A percentile compares a stretch with the other conserved stretches of the same genome.
phyloP scores from a whole-genome alignment of 1,140 invertebrate genomes.

The Cotesia glomerata region DNA sequence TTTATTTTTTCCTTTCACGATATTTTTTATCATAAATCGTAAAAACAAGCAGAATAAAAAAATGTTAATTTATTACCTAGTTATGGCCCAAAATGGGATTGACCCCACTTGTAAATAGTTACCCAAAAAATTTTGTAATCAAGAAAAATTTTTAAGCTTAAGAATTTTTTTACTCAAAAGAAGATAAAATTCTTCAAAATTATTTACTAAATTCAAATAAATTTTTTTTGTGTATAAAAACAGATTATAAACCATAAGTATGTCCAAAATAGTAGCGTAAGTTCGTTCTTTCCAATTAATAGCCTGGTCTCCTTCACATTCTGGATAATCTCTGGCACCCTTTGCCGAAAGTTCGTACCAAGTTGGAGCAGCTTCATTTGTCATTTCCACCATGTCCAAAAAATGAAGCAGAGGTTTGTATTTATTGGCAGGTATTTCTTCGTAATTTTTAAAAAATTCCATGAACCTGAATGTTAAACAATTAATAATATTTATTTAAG shows the following conservation, averaged over 20 bases:
- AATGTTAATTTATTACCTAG: no score
- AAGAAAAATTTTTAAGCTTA: no score
- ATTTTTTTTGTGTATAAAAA: no score
- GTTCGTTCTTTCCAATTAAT: conserved; percentile 70
- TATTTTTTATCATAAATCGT: no score
- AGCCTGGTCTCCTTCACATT: conserved; percentile 66
- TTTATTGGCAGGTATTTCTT: conserved; percentile 41
- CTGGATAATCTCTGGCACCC: conserved; percentile 65
- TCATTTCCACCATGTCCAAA: conserved; percentile 64
- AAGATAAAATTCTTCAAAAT: no score
- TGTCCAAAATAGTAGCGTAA: conserved; percentile 66
- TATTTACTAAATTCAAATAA: no score
- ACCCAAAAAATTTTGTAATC: no score
- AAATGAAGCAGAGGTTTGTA: conserved; percentile 62
- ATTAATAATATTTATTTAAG: background rate
- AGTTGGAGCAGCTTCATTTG: conserved; percentile 66
- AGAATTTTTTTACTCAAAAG: no score
- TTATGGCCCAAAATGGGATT: no score
- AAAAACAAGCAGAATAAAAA: no score
- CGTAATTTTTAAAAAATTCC: conserved; percentile 40
- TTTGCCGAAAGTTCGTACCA: conserved; percentile 69
- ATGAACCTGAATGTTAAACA: conserved; percentile 43
- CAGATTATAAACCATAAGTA: conserved; percentile 62
- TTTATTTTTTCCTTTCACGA: no score
- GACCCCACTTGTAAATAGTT: no score